Evolutionary conservation across 2,113 vertebrate genomes (phyloP).

Genomic region (Eretmodus cyanostictus): DNA sequence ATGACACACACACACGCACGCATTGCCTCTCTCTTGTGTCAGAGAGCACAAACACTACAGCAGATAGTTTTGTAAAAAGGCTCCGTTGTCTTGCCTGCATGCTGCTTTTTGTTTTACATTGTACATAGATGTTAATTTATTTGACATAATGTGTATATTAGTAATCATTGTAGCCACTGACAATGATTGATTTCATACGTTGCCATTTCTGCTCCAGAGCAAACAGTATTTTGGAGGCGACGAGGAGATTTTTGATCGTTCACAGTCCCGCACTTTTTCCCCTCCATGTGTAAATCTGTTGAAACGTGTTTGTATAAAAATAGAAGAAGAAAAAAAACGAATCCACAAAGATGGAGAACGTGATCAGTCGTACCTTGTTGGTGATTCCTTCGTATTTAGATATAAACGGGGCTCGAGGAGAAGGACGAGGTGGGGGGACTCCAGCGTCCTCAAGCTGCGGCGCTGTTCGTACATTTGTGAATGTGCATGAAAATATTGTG

Average conservation of each 20-base stretch:
- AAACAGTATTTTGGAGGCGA: constrained; percentile 69
- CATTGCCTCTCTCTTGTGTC: constrained; percentile 7
- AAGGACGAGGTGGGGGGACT: background rate
- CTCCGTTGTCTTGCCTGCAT: constrained; percentile 69
- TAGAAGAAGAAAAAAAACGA: constrained; percentile 2
- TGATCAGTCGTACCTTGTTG: constrained; percentile 81
- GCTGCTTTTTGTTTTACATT: constrained; percentile 66
- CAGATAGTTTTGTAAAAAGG: constrained; percentile 52
- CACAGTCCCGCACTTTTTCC: constrained; percentile 37
- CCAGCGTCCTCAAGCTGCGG: constrained; percentile 3
- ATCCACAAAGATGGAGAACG: constrained; percentile 55
- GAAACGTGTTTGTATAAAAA: constrained; percentile 62
- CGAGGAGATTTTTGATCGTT: constrained; percentile 25
- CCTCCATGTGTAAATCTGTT: constrained; percentile 59
- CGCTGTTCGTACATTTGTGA: constrained; percentile 43
- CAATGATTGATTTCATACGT: constrained; percentile 50
- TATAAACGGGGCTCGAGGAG: background rate
- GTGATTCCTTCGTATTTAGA: constrained; percentile 57
- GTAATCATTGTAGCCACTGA: constrained; percentile 41
- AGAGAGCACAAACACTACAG: constrained; percentile 37
- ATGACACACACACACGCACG: background rate
- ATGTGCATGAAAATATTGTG: constrained; percentile 51
- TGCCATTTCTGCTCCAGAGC: constrained; percentile 50
- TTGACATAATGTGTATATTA: constrained; percentile 61
- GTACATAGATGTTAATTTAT: constrained; percentile 71